Base-by-base conservation (phyloP, 2,888 invertebrate genomes). In the Ophion ventricosus region DNA sequence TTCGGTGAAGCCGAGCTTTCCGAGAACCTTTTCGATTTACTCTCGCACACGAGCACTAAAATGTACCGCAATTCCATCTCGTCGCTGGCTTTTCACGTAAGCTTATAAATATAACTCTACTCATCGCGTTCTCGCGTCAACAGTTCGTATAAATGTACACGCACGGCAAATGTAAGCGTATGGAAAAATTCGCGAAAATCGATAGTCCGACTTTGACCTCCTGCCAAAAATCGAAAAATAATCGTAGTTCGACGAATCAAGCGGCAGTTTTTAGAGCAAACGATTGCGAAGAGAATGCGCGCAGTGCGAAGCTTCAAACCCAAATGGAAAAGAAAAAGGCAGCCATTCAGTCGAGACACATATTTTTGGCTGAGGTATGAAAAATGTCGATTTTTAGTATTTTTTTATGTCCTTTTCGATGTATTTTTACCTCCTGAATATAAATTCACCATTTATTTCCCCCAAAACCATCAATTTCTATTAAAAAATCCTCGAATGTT, bases 1-100 rank as follows among this genome's bases (percentile, higher is more conserved):
- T 73, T 66, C 54, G 54, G 40, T 63, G 72, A 82, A 82, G 40
- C 66, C 43, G 40, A 72, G 67, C 78, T 75, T 79, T 79, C 83
- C 70, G 29, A 79, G 83, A 83, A 83, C 75, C 75, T 49, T 74
- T 79, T 43, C 63, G 64, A 56, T 35, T 69, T 57, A 63, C 23
- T 70, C 63, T 57, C 69, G 63, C 67, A 23, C 43, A 77, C 40
- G 66, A 75, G 61, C 79, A 69, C 14, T 11, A 25, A 25, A 56
- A 56, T 10, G 72, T 61, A 20, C 8, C 20, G 78, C 69, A 40
- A 64, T 1, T 40, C 67, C 49, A 54, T 67, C 67, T 69, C 61
- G 70, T 14, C 40, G 40, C 75, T 63, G 26, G 73, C 70, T 76
- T 75, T 43, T 4, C 70, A 29, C 70, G 25, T 64, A 23, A 43